Evolutionary conservation across 2,113 vertebrate genomes (phyloP).

Genomic region (Bos javanicus): DNA sequence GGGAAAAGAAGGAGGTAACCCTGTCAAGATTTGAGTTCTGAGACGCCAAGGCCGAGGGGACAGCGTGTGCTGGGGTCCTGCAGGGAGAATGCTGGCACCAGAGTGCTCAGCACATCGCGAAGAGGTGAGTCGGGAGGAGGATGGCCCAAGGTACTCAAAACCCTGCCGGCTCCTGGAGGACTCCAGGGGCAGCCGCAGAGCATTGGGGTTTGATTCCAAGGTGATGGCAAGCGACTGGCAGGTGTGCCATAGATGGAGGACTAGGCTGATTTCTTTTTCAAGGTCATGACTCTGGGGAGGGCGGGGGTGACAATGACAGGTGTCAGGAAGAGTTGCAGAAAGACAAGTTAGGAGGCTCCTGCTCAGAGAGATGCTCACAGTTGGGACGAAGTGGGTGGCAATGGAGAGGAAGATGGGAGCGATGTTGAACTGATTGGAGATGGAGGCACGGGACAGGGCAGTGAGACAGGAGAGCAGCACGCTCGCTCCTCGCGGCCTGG

Average conservation of each 20-base stretch:
- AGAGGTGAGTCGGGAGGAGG: not conserved
- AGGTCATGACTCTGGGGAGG: not conserved
- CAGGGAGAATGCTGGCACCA: too few relatives aligned
- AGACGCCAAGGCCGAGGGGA: not conserved
- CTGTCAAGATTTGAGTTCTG: not conserved
- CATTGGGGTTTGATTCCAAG: not conserved
- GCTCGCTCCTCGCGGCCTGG: rapidly evolving
- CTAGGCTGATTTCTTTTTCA: not conserved
- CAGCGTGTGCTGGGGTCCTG: not conserved
- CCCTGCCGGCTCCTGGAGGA: rapidly evolving
- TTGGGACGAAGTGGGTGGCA: rapidly evolving
- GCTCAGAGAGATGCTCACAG: rapidly evolving
- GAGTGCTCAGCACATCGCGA: rapidly evolving
- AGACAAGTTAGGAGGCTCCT: not conserved
- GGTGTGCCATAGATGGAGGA: not conserved
- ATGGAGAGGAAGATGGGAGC: not conserved
- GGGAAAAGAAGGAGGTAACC: not conserved
- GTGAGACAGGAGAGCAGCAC: too few relatives aligned
- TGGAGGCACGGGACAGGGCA: rapidly evolving
- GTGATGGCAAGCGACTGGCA: not conserved
- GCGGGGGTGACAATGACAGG: not conserved
- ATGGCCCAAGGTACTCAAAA: not conserved
- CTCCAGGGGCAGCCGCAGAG: not conserved
- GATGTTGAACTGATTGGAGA: rapidly evolving
- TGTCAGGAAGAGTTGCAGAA: rapidly evolving